Conservation (phyloP, 1,140 invertebrate species). For the Dendrolimus kikuchii region DNA sequence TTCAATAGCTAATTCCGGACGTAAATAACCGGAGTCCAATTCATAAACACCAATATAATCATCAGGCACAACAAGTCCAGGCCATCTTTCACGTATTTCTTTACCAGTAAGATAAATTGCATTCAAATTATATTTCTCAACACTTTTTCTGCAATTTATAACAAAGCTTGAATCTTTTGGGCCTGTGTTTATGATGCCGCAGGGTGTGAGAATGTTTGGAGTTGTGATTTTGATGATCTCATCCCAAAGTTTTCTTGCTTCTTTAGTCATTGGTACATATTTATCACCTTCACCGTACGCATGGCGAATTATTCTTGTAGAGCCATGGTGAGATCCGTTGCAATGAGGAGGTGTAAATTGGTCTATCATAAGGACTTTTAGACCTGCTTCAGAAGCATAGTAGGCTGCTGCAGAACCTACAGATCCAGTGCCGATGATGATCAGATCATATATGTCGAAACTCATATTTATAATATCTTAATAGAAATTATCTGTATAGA, state of each 20-base stretch:
- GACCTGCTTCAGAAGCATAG: conserved; percentile 3
- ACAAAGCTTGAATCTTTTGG: not conserved
- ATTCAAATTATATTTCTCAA: not conserved
- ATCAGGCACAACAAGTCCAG: not conserved
- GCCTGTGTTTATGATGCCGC: conserved; percentile 3
- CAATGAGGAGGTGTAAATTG: conserved; percentile 1
- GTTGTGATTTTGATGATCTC: not conserved
- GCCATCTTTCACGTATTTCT: conserved; percentile 1
- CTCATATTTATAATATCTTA: too few relatives aligned
- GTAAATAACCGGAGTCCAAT: not conserved
- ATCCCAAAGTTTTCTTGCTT: conserved; percentile 3
- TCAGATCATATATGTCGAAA: conserved; percentile 1
- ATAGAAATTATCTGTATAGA: too few relatives aligned
- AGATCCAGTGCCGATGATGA: conserved; percentile 3
- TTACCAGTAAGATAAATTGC: not conserved
- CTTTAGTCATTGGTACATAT: conserved; percentile 2
- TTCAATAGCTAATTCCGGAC: not conserved
- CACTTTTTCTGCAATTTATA: not conserved
- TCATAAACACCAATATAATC: conserved; percentile 4
- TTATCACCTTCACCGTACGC: conserved; percentile 6
- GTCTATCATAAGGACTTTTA: conserved; percentile 5
- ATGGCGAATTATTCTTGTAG: not conserved
- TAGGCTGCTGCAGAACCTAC: conserved; percentile 4
- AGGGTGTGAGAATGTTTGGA: not conserved
- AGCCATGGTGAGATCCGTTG: conserved; percentile 1